Evolutionary conservation across 2,113 vertebrate species (phyloP).

Genomic region (Paramormyrops kingsleyae): DNA sequence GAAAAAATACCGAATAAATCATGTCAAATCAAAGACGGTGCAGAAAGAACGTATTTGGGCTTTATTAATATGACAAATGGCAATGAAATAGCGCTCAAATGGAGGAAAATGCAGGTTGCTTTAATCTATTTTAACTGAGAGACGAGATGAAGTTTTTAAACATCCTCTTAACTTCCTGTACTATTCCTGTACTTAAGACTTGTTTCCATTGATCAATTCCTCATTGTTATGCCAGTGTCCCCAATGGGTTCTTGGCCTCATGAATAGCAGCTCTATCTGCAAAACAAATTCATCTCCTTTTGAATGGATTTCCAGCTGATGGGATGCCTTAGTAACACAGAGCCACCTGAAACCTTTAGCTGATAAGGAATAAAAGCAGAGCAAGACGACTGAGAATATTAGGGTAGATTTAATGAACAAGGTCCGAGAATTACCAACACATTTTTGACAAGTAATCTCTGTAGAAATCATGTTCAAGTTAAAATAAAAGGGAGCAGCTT

Average conservation of each 20-base stretch:
- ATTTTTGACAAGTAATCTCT: background rate
- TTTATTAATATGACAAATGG: background rate
- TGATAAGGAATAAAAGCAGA: background rate
- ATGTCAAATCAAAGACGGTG: background rate
- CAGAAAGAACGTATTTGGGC: background rate
- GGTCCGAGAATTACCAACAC: background rate
- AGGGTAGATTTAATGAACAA: background rate
- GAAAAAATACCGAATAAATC: background rate
- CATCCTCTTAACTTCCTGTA: background rate
- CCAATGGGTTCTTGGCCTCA: background rate
- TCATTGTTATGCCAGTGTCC: background rate
- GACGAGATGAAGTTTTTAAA: background rate
- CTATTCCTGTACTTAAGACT: background rate
- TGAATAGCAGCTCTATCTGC: background rate
- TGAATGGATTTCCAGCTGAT: background rate
- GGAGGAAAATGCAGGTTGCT: background rate
- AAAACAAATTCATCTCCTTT: background rate
- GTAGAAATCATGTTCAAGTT: background rate
- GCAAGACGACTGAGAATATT: background rate
- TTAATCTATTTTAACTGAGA: background rate
- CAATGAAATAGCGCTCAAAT: background rate
- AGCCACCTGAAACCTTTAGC: background rate
- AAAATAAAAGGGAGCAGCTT: background rate
- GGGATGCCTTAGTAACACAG: background rate
- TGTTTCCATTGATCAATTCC: slow-evolving; percentile 4